Evolutionary conservation across 2,113 vertebrate species (phyloP).

Genomic region (Saccopteryx leptura): DNA sequence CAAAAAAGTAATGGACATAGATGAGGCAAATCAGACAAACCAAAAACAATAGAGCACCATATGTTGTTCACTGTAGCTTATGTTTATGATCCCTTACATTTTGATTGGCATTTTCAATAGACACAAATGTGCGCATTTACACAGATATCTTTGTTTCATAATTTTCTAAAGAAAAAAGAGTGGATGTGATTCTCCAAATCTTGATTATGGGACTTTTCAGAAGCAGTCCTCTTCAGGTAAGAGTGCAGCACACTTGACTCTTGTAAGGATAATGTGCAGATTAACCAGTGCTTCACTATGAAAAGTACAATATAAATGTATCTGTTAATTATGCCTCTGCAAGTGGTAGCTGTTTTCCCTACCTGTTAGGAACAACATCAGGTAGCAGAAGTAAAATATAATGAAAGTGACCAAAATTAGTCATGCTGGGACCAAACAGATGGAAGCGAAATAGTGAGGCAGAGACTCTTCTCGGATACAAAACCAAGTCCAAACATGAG

Average conservation of each 20-base stretch:
- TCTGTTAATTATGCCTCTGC: slow-evolving; percentile 59
- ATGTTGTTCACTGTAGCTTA: slow-evolving; percentile 60
- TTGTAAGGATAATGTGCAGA: slow-evolving; percentile 4
- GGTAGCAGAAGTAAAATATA: slow-evolving; percentile 46
- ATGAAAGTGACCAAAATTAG: slow-evolving; percentile 18
- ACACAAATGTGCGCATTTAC: slow-evolving; percentile 52
- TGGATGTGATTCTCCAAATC: slow-evolving; percentile 16
- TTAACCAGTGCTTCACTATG: slow-evolving; percentile 24
- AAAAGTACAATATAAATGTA: slow-evolving; percentile 23
- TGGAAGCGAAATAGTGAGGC: slow-evolving; percentile 44
- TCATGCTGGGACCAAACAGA: slow-evolving; percentile 65
- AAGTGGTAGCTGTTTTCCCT: slow-evolving; percentile 25
- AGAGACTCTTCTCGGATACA: slow-evolving; percentile 65
- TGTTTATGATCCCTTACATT: slow-evolving; percentile 31
- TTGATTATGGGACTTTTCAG: slow-evolving; percentile 51
- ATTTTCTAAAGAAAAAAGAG: slow-evolving; percentile 34
- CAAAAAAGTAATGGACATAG: not conserved
- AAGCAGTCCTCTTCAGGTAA: not conserved
- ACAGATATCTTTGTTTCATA: slow-evolving; percentile 25
- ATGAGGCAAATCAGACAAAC: slow-evolving; percentile 45
- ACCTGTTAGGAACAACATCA: slow-evolving; percentile 43
- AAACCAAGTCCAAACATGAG: slow-evolving; percentile 77
- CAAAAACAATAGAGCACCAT: slow-evolving; percentile 10
- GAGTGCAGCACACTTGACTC: not conserved
- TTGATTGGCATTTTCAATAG: slow-evolving; percentile 46